phyloP scores from a whole-genome alignment of 1,140 invertebrate genomes.

The Trichonephila inaurata region DNA sequence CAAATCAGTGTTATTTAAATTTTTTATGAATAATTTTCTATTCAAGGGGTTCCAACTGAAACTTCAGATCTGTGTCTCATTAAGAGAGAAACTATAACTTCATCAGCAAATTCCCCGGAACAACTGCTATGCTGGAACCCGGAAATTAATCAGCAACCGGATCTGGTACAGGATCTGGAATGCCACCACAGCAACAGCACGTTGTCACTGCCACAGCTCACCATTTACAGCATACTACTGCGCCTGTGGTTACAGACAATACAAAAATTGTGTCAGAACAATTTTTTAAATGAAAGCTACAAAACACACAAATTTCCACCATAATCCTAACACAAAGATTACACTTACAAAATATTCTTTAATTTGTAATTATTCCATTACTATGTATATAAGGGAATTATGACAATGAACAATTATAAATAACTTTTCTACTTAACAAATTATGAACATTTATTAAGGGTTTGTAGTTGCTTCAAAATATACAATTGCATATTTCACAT shows the following conservation, averaged over 20 bases:
- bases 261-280: constrained; percentile 74
- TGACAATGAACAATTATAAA: not conserved
- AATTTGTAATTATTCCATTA: not conserved
- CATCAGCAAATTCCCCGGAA: constrained; percentile 62
- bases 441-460: not conserved
- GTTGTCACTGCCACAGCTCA: constrained; percentile 73
- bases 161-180: constrained; percentile 55
- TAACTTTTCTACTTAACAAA: not conserved
- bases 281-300: constrained; percentile 44
- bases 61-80: not conserved
- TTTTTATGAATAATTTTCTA: not conserved
- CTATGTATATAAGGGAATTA: not conserved
- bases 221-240: constrained; percentile 77
- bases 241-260: constrained; percentile 77
- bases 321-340: constrained; percentile 27
- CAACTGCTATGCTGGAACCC: constrained; percentile 75
- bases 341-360: not conserved
- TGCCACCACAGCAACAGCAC: constrained; percentile 50
- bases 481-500: not conserved
- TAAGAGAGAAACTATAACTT: constrained; percentile 21
- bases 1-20: constrained; percentile 20
- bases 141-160: constrained; percentile 75
- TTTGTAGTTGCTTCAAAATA: not conserved
- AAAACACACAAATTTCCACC: constrained; percentile 52
- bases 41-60: constrained; percentile 57